Conservation (phyloP, 2,113 vertebrate species). For the Vicugna pacos region DNA sequence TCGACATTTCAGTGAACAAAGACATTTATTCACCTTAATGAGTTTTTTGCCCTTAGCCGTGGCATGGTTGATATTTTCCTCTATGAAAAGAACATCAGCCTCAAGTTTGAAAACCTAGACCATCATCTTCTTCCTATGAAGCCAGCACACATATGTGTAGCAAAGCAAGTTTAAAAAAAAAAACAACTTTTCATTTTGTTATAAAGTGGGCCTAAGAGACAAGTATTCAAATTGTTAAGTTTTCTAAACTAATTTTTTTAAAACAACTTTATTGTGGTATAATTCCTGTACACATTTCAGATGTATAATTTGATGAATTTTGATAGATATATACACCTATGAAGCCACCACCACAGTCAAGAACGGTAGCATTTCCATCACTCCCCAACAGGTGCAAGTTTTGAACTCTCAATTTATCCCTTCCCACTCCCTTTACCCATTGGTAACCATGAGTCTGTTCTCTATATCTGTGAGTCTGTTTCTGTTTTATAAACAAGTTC, state of each 20-base stretch:
- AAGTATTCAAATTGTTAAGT: not conserved
- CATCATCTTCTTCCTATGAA: constrained; percentile 39
- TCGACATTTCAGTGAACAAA: constrained; percentile 34
- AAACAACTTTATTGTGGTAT: too few relatives aligned
- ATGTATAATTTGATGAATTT: too few relatives aligned
- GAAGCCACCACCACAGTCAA: too few relatives aligned
- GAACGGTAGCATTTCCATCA: too few relatives aligned
- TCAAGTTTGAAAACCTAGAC: constrained; percentile 34
- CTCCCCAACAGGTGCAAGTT: too few relatives aligned
- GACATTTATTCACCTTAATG: constrained; percentile 35
- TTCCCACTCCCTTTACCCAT: too few relatives aligned
- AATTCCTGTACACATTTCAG: too few relatives aligned
- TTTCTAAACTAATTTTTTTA: not conserved
- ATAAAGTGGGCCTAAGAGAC: not conserved
- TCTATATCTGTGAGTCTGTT: too few relatives aligned
- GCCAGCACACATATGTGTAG: not conserved
- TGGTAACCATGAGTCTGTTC: too few relatives aligned
- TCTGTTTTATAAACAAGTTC: too few relatives aligned
- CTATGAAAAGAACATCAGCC: not conserved
- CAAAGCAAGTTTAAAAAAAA: not conserved
- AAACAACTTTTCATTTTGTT: not conserved
- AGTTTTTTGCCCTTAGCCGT: not conserved
- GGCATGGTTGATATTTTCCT: constrained; percentile 1
- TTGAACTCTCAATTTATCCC: too few relatives aligned
- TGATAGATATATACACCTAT: too few relatives aligned